These are phyloP conservation scores for Diplazon laetatorius DNA, from an alignment of 2,888 invertebrate genomes.

Conservation along the genomic window DNA sequence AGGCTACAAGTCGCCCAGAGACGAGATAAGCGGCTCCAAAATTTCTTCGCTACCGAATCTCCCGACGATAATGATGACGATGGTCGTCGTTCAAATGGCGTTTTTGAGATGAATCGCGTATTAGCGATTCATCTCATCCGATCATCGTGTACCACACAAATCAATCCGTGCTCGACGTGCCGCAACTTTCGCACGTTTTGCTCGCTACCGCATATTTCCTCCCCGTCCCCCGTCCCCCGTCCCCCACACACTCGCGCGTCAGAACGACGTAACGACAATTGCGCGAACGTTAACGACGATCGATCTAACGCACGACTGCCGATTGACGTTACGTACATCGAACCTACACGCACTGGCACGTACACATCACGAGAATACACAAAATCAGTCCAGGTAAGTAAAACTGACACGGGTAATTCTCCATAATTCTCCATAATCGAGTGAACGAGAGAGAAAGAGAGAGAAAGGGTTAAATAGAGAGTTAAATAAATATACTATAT, in stretches of 20 bases:
- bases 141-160: slow-evolving; percentile 24
- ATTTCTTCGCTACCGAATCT: slow-evolving; percentile 53
- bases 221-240: too few relatives aligned
- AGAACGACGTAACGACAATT: slow-evolving; percentile 22
- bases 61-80: slow-evolving; percentile 60
- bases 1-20: slow-evolving; percentile 83
- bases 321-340: slow-evolving; percentile 28
- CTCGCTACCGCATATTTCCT: slow-evolving; percentile 29
- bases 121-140: slow-evolving; percentile 7
- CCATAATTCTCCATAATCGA: too few relatives aligned
- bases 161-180: slow-evolving; percentile 27
- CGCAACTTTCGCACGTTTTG: slow-evolving; percentile 20
- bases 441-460: too few relatives aligned
- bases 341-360: slow-evolving; percentile 29
- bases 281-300: background rate
- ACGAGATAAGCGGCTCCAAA: slow-evolving; percentile 69
- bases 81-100: slow-evolving; percentile 59
- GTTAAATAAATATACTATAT: too few relatives aligned
- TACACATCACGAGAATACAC: slow-evolving; percentile 50
- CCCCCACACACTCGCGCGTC: background rate
- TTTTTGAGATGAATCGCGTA: slow-evolving; percentile 66
- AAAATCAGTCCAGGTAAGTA: slow-evolving; percentile 47
- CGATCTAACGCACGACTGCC: slow-evolving; percentile 8
- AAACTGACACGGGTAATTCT: slow-evolving; percentile 18
- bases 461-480: too few relatives aligned